Base-by-base conservation (phyloP, 92 coral and sea anemone genomes). In the Bergia sp. region DNA sequence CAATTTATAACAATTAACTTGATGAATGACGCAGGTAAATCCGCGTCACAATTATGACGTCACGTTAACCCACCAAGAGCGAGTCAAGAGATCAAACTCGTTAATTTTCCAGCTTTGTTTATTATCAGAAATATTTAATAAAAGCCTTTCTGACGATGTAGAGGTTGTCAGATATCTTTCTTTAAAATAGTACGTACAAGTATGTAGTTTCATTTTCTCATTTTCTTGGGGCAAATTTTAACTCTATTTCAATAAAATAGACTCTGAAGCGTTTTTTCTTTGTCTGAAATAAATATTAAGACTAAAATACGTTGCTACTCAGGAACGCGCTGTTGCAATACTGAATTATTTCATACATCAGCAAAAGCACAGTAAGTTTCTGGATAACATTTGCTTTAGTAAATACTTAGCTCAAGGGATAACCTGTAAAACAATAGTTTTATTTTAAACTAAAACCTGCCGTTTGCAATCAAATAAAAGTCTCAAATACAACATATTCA, bases 121-220 rank as follows among this genome's bases (percentile, higher is more conserved):
- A 79, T 79, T 79, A 79, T 79, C 82, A 47, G 82, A 79, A 79
- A 79, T 79, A 79, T 49, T 12, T 73, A 38, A 36, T 73, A 73
- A 73, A 61, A 50, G 40, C 65, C 61, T 77, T 77, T 76, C 37
- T 78, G 21, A 78, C 61, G 77, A 45, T 2, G 65, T 79, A 41
- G 61, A 79, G 49, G 82, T 23, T 78, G 82, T 13, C 38, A 53
- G 82, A 43, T 6, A 39, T 41, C 13, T 44, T 29, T 29, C 20
- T 77, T 78, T 44, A 78, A 78, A 78, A 78, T 45, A 45, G 37
- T 45, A 79, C 65, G 61, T 45, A 79, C 82, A 79, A 45, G 61
- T 49, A 78, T 36, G 37, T 77, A 9, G 37, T 29, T 78, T 43
- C 36, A 43, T 44, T 78, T 78, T 78, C 37, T 44, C 47, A 18